Conservation (phyloP, 2,888 invertebrate species). For the Callimorpha dominula region DNA sequence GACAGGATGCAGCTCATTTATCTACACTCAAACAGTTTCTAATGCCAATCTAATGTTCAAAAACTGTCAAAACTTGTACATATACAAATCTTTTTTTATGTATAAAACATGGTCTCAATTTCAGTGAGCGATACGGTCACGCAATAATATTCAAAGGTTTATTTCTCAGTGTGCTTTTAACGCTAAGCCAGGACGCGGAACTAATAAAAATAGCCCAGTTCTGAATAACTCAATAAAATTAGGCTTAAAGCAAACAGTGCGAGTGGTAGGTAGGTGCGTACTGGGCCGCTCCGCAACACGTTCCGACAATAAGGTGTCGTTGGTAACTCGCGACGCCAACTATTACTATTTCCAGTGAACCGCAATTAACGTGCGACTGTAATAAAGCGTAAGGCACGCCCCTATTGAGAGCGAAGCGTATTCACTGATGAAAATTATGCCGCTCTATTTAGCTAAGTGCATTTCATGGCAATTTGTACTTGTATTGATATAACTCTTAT, state of each 20-base stretch:
- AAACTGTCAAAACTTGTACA: constrained; percentile 44
- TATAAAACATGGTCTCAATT: constrained; percentile 41
- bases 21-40: constrained; percentile 44
- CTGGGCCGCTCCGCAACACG: constrained; percentile 53
- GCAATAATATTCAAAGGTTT: constrained; percentile 40
- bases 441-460: constrained; percentile 37
- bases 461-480: constrained; percentile 29
- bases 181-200: constrained; percentile 54
- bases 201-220: constrained; percentile 58
- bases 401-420: constrained; percentile 42
- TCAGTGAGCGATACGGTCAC: constrained; percentile 32
- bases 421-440: constrained; percentile 26
- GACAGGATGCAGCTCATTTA: constrained; percentile 53
- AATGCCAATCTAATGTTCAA: constrained; percentile 49
- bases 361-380: constrained; percentile 69
- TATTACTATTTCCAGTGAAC: constrained; percentile 76
- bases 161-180: constrained; percentile 36
- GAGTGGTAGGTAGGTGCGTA: constrained; percentile 36
- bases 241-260: constrained; percentile 54
- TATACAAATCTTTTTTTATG: constrained; percentile 18
- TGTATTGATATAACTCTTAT: constrained; percentile 20
- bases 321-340: constrained; percentile 52
- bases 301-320: constrained; percentile 65
- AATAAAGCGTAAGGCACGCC: constrained; percentile 55
- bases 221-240: constrained; percentile 58